These are phyloP conservation scores for Phrynosoma blainvillii DNA, from an alignment of 2,113 vertebrate species.

Conservation along the genomic window DNA sequence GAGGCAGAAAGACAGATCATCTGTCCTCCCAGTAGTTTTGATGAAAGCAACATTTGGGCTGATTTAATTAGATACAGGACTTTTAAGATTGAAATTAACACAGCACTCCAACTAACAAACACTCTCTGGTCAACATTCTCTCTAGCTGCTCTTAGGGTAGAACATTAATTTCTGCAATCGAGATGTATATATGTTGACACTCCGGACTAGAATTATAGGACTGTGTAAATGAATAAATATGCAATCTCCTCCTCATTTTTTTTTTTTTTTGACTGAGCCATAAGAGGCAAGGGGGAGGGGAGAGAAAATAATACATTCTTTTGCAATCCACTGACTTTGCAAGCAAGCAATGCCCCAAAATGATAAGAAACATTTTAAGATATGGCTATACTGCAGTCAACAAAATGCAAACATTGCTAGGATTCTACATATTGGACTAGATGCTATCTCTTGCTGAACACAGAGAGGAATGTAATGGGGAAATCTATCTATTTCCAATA, in stretches of 20 bases:
- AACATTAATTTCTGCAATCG: conserved; percentile 48
- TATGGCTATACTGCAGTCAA: background rate
- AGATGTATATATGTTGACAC: conserved; percentile 36
- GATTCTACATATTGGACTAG: background rate
- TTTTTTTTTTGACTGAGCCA: background rate
- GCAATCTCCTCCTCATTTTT: conserved; percentile 17
- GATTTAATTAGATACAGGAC: conserved; percentile 68
- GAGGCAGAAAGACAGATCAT: conserved; percentile 63
- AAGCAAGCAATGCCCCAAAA: background rate
- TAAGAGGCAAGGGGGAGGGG: background rate
- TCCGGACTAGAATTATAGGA: conserved; percentile 46
- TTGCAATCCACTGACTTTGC: conserved; percentile 17
- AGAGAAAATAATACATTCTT: background rate
- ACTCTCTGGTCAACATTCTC: conserved; percentile 39
- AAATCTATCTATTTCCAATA: background rate
- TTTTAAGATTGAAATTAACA: conserved; percentile 66
- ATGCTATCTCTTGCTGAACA: background rate
- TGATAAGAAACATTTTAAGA: conserved; percentile 24
- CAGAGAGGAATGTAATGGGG: background rate
- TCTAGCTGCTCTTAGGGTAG: conserved; percentile 48
- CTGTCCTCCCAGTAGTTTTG: conserved; percentile 61
- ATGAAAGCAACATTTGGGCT: conserved; percentile 66
- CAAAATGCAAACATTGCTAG: conserved; percentile 32
- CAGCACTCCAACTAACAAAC: conserved; percentile 33
- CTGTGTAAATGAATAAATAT: conserved; percentile 21